Conservation (phyloP, 2,113 vertebrate genomes). For the Anser cygnoides region DNA sequence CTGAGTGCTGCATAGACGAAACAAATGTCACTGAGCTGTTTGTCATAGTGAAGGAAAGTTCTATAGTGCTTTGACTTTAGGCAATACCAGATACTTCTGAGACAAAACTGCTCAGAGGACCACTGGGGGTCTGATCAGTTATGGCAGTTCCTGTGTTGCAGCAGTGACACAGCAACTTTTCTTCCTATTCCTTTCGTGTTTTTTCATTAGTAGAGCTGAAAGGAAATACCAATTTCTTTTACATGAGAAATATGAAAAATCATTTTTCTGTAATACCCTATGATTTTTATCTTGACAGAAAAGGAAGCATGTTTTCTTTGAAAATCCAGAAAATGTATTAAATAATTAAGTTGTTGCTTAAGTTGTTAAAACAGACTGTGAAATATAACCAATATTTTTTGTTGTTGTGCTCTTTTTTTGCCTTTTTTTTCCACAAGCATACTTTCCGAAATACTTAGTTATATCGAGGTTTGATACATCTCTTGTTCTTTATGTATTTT, state of each 20-base stretch:
- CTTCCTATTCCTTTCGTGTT: conserved; percentile 28
- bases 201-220: not conserved
- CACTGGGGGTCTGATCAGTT: conserved; percentile 51
- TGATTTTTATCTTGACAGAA: not conserved
- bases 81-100: conserved; percentile 24
- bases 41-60: not conserved
- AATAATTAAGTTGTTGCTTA: not conserved
- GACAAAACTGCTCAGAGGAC: conserved; percentile 16
- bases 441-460: not conserved
- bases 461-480: not conserved
- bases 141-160: conserved; percentile 63
- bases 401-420: not conserved
- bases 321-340: not conserved
- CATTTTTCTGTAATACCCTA: not conserved
- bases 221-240: not conserved
- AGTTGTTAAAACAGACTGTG: not conserved
- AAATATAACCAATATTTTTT: not conserved
- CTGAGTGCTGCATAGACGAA: not conserved
- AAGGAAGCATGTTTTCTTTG: not conserved
- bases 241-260: not conserved
- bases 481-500: not conserved
- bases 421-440: not conserved
- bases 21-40: not conserved
- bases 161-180: conserved; percentile 39
- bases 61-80: not conserved